These are phyloP conservation scores for Arctia plantaginis DNA, from an alignment of 2,888 invertebrate genomes.

Conservation along the genomic window DNA sequence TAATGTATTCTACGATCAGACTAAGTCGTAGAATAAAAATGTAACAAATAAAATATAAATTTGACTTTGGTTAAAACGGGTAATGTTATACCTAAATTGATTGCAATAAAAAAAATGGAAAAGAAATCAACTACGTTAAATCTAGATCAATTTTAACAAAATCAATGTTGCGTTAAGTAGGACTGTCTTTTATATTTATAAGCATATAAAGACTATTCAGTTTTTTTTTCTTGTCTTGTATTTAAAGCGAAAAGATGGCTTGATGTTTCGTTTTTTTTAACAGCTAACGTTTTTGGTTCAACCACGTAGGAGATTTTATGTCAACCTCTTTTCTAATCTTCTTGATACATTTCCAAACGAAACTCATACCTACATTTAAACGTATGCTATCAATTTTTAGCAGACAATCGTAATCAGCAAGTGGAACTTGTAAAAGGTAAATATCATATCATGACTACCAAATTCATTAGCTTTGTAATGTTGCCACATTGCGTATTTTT, in stretches of 20 bases:
- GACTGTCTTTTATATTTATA: neutral
- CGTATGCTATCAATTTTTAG: constrained; percentile 21
- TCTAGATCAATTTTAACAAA: too few relatives aligned
- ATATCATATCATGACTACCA: constrained; percentile 1
- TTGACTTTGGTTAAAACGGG: too few relatives aligned
- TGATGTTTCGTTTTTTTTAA: neutral
- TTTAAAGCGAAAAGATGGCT: neutral
- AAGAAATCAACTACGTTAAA: too few relatives aligned
- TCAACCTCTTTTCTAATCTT: neutral
- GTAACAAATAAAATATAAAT: neutral
- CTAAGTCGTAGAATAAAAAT: neutral
- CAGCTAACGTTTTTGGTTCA: neutral
- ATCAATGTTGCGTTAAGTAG: neutral
- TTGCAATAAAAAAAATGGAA: too few relatives aligned
- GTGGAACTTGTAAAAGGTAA: constrained; percentile 57
- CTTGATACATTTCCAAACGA: neutral
- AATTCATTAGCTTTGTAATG: constrained; percentile 1
- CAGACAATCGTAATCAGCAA: constrained; percentile 63
- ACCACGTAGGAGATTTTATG: neutral
- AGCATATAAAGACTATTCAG: too few relatives aligned
- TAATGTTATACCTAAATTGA: too few relatives aligned
- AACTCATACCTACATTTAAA: neutral
- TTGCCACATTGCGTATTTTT: neutral
- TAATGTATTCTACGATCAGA: neutral
- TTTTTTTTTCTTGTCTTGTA: too few relatives aligned